A percentile compares a stretch with the other conserved stretches of the same genome.
Evolutionary conservation across 2,797 vertebrate species (phyloP).

Genomic region (Sylvilagus floridanus): DNA sequence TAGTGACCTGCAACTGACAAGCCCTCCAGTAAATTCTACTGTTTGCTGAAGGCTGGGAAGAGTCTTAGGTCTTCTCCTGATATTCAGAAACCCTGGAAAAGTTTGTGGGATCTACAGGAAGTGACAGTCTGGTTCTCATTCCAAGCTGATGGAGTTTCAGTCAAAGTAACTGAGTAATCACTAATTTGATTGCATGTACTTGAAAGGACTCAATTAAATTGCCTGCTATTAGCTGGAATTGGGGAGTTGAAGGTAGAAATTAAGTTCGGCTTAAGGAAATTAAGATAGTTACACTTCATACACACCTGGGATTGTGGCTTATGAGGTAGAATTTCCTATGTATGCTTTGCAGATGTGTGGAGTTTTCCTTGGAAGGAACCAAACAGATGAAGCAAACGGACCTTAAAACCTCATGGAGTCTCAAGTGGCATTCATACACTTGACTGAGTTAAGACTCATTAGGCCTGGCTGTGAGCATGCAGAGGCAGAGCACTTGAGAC

Average conservation of each 20-base stretch:
- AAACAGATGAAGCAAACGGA: background rate
- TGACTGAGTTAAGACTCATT: background rate
- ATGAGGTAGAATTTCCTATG: background rate
- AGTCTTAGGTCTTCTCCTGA: background rate
- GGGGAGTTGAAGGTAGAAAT: constrained; percentile 54
- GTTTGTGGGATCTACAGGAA: background rate
- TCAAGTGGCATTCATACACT: background rate
- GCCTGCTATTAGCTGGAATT: constrained; percentile 66
- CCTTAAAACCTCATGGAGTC: background rate
- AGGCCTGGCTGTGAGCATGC: background rate
- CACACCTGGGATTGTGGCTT: constrained; percentile 28
- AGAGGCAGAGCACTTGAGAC: background rate
- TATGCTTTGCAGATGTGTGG: background rate
- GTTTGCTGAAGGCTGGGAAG: background rate
- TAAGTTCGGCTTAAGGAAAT: constrained; percentile 69
- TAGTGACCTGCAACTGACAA: background rate
- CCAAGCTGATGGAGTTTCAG: constrained; percentile 59
- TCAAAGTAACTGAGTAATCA: constrained; percentile 69
- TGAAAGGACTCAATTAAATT: constrained; percentile 67
- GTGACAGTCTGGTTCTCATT: constrained; percentile 15
- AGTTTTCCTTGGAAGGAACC: constrained; percentile 29
- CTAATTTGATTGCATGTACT: constrained; percentile 70
- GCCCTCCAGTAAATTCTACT: background rate
- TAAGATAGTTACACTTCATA: constrained; percentile 52
- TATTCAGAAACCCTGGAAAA: background rate